These are phyloP conservation scores for Astropecten irregularis DNA, from an alignment of 53 echinoderm and acorn worm genomes.

Conservation along the genomic window DNA sequence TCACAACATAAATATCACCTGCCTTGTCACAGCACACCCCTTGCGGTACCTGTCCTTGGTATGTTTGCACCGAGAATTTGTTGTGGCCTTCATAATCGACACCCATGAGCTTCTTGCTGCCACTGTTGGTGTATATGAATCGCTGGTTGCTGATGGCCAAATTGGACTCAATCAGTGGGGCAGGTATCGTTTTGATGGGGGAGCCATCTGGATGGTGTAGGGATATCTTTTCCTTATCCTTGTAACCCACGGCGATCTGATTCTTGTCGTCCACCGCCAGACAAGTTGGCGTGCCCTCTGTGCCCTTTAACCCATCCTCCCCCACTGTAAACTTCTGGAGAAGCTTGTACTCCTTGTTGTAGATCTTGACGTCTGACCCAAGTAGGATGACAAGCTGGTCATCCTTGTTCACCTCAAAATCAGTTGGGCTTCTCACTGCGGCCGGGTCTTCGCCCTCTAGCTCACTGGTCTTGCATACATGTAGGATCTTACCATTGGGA, in stretches of 20 bases:
- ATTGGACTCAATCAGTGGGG: background rate
- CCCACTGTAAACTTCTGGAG: slow-evolving; percentile 21
- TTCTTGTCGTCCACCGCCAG: slow-evolving; percentile 38
- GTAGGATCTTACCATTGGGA: background rate
- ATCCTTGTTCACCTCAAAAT: background rate
- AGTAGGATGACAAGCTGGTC: background rate
- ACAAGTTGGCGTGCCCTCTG: slow-evolving; percentile 1
- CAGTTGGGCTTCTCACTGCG: background rate
- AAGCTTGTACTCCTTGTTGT: slow-evolving; percentile 9
- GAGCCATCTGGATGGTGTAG: slow-evolving; percentile 35
- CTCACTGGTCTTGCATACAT: background rate
- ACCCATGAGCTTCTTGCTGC: background rate
- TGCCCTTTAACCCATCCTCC: background rate
- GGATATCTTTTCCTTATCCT: slow-evolving; percentile 10
- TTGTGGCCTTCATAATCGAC: background rate
- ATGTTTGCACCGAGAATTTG: background rate
- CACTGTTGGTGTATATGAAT: background rate
- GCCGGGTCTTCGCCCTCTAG: background rate
- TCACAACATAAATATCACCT: background rate
- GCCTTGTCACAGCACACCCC: slow-evolving; percentile 19
- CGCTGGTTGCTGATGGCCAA: slow-evolving; percentile 2
- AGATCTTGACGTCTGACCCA: background rate
- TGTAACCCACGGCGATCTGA: slow-evolving; percentile 41
- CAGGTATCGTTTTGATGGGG: slow-evolving; percentile 25
- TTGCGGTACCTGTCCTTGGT: background rate